These are phyloP conservation scores for Drosophila monieri DNA, from an alignment of 2,888 invertebrate genomes.

Conservation along the genomic window DNA sequence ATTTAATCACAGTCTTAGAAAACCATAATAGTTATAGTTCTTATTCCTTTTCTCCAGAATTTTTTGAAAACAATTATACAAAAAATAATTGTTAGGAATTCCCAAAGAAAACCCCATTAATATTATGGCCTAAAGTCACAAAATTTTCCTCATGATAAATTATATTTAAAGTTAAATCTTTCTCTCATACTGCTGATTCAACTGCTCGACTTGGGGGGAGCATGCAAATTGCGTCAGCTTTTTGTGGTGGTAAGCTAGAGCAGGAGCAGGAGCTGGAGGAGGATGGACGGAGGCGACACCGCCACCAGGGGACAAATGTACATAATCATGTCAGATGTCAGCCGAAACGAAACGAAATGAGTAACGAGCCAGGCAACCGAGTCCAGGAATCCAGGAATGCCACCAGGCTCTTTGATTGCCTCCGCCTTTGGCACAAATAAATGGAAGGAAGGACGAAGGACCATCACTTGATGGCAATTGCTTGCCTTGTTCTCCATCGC, in stretches of 20 bases:
- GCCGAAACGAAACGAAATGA: constrained; percentile 59
- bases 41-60: not conserved
- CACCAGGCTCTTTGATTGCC: constrained; percentile 69
- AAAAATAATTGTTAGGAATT: not conserved
- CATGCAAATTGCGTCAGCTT: constrained; percentile 66
- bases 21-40: too few relatives aligned
- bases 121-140: not conserved
- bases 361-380: constrained; percentile 30
- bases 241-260: constrained; percentile 13
- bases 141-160: not conserved
- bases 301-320: constrained; percentile 64
- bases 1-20: too few relatives aligned
- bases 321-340: constrained; percentile 79
- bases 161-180: not conserved
- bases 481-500: constrained; percentile 59
- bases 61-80: not conserved
- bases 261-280: not conserved
- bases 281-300: constrained; percentile 15
- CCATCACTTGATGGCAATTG: constrained; percentile 79
- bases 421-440: constrained; percentile 53
- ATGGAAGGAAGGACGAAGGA: constrained; percentile 47
- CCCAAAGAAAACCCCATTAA: not conserved
- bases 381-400: constrained; percentile 26
- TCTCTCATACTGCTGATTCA: constrained; percentile 9
- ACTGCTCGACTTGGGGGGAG: constrained; percentile 11